These are phyloP conservation scores for Lipophrys pholis DNA, from an alignment of 2,113 vertebrate species.

Conservation along the genomic window DNA sequence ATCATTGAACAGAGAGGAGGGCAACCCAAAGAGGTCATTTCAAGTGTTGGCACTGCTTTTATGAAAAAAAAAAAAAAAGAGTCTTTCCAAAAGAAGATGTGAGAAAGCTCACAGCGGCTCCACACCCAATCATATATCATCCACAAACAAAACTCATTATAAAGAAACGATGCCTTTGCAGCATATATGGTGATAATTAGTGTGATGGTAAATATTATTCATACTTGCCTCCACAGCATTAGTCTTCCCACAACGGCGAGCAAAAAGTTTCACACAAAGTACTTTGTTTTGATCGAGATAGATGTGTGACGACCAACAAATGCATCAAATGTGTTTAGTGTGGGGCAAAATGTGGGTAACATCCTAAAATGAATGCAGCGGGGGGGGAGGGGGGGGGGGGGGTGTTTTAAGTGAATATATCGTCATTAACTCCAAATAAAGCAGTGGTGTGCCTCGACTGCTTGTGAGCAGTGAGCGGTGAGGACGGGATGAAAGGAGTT, in stretches of 20 bases:
- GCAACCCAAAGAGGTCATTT: conserved; percentile 35
- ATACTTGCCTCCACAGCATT: no score
- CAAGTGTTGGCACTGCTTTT: conserved; percentile 27
- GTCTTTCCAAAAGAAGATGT: conserved; percentile 28
- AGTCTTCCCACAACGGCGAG: neutral
- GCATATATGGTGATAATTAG: conserved; percentile 14
- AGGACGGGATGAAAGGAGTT: conserved; percentile 28
- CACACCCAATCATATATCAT: conserved; percentile 4
- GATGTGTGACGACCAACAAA: neutral
- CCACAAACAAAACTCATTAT: conserved; percentile 32
- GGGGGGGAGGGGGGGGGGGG: no score
- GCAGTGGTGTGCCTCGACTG: neutral
- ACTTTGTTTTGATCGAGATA: conserved; percentile 21
- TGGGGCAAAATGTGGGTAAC: neutral
- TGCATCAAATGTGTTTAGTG: neutral
- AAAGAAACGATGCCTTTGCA: conserved; percentile 23
- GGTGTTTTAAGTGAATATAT: conserved; percentile 16
- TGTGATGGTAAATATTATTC: no score
- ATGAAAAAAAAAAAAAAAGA: conserved; percentile 12
- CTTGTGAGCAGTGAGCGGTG: neutral
- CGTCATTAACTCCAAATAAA: conserved; percentile 11
- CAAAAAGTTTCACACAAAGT: neutral
- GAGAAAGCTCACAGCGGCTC: conserved; percentile 4
- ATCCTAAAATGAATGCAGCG: neutral
- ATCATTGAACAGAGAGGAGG: conserved; percentile 24